Evolutionary conservation across 2,797 vertebrate species (phyloP).

Genomic region (Acrocephalus scirpaceus): DNA sequence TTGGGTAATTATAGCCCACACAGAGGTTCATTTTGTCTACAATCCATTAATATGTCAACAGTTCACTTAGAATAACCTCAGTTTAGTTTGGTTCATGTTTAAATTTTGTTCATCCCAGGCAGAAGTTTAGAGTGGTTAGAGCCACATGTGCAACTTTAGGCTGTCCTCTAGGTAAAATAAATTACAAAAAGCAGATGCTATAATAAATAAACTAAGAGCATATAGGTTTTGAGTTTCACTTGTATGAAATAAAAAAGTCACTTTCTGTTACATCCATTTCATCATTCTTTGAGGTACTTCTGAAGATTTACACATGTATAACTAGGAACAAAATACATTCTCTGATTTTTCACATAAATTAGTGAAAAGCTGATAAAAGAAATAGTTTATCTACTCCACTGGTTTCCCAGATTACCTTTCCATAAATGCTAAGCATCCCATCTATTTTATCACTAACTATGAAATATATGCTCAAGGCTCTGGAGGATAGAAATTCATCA

Average conservation of each 20-base stretch:
- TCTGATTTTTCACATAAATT: background rate
- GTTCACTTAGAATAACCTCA: background rate
- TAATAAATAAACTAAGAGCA: background rate
- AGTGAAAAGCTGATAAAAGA: background rate
- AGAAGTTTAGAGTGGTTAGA: background rate
- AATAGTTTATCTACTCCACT: background rate
- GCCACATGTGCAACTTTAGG: background rate
- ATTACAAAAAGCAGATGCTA: background rate
- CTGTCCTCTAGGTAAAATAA: background rate
- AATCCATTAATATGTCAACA: background rate
- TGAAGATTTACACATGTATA: background rate
- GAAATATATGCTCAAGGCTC: background rate
- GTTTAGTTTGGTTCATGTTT: background rate
- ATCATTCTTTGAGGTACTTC: background rate
- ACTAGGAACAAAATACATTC: background rate
- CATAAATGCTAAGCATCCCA: background rate
- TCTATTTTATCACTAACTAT: conserved; percentile 21
- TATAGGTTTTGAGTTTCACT: background rate
- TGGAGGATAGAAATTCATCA: background rate
- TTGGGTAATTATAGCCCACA: background rate
- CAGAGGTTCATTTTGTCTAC: background rate
- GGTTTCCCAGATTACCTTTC: background rate
- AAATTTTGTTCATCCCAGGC: background rate
- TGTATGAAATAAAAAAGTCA: background rate
- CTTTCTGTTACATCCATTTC: background rate